A percentile compares a stretch with the other conserved stretches of the same genome.
Conservation (phyloP, 2,797 vertebrate species). For the Notamacropus eugenii region DNA sequence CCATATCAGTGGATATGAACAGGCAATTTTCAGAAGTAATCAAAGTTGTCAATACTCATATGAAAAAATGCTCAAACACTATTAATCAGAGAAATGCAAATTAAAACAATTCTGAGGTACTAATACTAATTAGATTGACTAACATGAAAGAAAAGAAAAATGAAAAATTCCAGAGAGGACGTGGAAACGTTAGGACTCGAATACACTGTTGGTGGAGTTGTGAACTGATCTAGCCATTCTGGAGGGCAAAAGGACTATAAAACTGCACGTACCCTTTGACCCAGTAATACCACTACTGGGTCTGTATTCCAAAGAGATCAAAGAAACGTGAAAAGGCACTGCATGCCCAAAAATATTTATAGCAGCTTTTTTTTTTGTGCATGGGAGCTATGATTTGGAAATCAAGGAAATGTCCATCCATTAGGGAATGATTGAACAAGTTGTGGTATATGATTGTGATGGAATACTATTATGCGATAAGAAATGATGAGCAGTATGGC, state of each 20-base stretch:
- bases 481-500: neutral
- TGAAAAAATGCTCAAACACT: neutral
- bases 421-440: neutral
- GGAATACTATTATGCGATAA: neutral
- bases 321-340: neutral
- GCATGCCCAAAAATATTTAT: neutral
- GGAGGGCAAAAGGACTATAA: neutral
- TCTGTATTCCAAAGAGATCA: neutral
- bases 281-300: neutral
- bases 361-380: neutral
- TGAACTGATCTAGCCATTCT: neutral
- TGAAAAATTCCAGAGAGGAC: neutral
- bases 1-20: neutral
- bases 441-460: neutral
- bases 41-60: neutral
- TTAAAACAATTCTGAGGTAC: neutral
- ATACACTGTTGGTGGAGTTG: neutral
- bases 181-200: neutral
- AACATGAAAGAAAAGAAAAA: neutral
- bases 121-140: neutral
- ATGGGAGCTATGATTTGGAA: neutral
- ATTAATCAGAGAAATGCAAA: neutral
- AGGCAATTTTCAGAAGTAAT: neutral
- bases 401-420: neutral
- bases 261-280: neutral